These are phyloP conservation scores for Lontra canadensis DNA, from an alignment of 2,113 vertebrate genomes.

Conservation along the genomic window DNA sequence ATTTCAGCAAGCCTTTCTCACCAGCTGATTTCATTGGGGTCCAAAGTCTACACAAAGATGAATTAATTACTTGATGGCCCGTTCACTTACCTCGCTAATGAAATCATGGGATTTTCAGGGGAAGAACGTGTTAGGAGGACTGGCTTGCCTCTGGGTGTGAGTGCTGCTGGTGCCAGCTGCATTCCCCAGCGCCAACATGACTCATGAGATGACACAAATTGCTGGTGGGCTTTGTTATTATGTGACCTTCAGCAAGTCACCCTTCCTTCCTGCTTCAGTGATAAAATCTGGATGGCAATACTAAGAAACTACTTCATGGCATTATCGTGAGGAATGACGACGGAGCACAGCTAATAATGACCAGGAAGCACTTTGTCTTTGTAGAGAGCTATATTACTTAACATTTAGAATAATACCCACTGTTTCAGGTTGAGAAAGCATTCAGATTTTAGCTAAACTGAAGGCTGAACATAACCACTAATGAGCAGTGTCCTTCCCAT, in stretches of 20 bases:
- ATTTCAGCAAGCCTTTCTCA: background rate
- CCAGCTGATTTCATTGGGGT: background rate
- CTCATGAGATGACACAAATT: conserved; percentile 48
- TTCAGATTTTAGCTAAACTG: conserved; percentile 47
- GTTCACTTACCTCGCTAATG: conserved; percentile 42
- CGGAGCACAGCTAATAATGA: background rate
- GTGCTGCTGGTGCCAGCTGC: conserved; percentile 11
- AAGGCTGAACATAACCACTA: conserved; percentile 55
- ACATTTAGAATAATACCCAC: conserved; percentile 51
- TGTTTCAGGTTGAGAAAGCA: conserved; percentile 58
- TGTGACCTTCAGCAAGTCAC: conserved; percentile 55
- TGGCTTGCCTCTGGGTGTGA: conserved; percentile 45
- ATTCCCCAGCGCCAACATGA: conserved; percentile 22
- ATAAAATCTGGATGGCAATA: background rate
- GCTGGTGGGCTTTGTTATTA: conserved; percentile 42
- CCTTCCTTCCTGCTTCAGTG: background rate
- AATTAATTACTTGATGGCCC: background rate
- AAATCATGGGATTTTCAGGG: background rate
- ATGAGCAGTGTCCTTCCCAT: conserved; percentile 55
- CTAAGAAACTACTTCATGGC: background rate
- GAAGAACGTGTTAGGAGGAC: conserved; percentile 33
- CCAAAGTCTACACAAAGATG: background rate
- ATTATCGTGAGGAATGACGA: background rate
- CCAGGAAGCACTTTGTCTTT: conserved; percentile 47
- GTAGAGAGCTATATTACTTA: conserved; percentile 49